Conservation (phyloP, 2,113 vertebrate species). For the Lycocorax pyrrhopterus region DNA sequence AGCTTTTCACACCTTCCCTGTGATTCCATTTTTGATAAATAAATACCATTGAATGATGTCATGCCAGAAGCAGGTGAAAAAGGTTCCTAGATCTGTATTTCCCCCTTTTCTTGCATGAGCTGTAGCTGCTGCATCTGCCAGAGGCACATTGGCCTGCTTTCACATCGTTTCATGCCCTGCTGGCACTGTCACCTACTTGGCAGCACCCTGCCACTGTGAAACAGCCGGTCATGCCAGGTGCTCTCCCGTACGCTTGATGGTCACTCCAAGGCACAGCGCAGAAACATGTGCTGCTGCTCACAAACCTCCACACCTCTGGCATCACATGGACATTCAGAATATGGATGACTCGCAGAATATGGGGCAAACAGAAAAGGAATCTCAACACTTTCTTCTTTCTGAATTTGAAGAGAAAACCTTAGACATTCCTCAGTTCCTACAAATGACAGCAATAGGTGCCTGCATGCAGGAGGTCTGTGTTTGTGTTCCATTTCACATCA, state of each 20-base stretch:
- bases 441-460: neutral
- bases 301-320: neutral
- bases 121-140: neutral
- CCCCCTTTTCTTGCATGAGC: neutral
- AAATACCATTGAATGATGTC: neutral
- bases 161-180: neutral
- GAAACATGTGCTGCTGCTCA: neutral
- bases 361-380: neutral
- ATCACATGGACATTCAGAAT: neutral
- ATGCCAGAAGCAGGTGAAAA: neutral
- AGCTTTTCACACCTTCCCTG: neutral
- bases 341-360: accelerated
- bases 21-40: neutral
- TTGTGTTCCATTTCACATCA: neutral
- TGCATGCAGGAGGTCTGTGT: neutral
- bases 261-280: neutral
- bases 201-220: neutral
- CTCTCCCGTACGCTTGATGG: neutral
- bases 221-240: neutral
- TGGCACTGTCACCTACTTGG: neutral
- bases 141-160: neutral
- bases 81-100: neutral
- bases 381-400: neutral
- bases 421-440: neutral
- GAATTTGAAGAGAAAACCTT: neutral